These are phyloP conservation scores for Megalops atlanticus DNA, from an alignment of 2,113 vertebrate species.

Conservation along the genomic window DNA sequence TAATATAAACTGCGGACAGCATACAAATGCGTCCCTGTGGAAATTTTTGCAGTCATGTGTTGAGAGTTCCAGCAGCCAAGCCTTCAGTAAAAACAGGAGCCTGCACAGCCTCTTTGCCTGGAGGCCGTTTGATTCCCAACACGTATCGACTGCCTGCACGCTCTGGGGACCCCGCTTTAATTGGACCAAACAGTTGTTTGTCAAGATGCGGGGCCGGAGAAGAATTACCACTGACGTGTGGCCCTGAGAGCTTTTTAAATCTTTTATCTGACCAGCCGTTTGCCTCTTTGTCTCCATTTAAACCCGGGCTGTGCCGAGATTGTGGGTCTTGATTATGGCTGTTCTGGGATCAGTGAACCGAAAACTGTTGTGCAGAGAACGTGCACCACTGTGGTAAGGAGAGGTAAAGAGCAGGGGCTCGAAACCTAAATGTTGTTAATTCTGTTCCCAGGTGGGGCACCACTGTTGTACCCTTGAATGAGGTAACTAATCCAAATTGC, in stretches of 20 bases:
- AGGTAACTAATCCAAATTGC: too few species aligned
- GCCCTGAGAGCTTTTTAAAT: neutral
- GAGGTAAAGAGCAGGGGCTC: too few species aligned
- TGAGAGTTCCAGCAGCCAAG: neutral
- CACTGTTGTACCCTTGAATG: too few species aligned
- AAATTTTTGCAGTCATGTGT: neutral
- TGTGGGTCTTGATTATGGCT: too few species aligned
- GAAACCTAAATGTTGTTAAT: too few species aligned
- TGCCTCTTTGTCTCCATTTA: too few species aligned
- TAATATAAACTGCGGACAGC: neutral
- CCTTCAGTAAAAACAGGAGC: neutral
- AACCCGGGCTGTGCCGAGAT: too few species aligned
- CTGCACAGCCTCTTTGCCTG: neutral
- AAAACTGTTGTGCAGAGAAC: too few species aligned
- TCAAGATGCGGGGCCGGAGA: neutral
- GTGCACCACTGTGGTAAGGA: too few species aligned
- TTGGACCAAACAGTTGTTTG: neutral
- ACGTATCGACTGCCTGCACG: neutral
- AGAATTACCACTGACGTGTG: neutral
- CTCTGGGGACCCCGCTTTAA: neutral
- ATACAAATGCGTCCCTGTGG: neutral
- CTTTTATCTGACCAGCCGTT: too few species aligned
- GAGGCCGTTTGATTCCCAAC: neutral
- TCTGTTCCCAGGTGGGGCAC: too few species aligned
- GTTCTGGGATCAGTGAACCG: too few species aligned